Base-by-base conservation (phyloP, 1,140 invertebrate species). In the Branchinecta lindahli region DNA sequence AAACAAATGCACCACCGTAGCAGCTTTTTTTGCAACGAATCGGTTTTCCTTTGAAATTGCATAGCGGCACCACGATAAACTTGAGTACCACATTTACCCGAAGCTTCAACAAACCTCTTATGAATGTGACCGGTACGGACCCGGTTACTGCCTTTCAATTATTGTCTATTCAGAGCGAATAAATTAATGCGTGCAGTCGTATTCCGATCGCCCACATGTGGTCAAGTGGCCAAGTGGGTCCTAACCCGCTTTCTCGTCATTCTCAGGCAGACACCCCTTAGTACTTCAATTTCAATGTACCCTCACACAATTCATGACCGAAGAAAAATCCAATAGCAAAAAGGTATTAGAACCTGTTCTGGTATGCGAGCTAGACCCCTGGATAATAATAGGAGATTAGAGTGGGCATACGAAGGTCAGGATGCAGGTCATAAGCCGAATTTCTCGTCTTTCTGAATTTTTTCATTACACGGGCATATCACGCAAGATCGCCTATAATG, bases 261-360 rank as follows among this genome's bases (percentile, higher is more conserved):
- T 33, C 33, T 5, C 5, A 33, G 33, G 33, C 33, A 33, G 33
- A 33, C 52, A 61, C 12, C 12, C 52, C 12, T 61, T 12, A 61
- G 52, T 61, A 61, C 52, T 61, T 61, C 12, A 61, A 61, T 15
- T 61, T 61, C 52, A 61, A 61, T 61, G 52, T 61, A 61, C 52
- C 52, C 52, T 61, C 18, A 61, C 52, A 61, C 18, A 61, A 61
- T 61, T 61, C 12, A 61, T 20, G 18, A 61, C 18, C 12, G 18
- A 12, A 12, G 52, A 61, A 61, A 61, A 61, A 61, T 33, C 33
- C 33, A 33, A 33, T 33, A 33, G 33, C 33, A 33, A 33, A 33
- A 33, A 33, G 33, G 33, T 33, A 33, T 33, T 33, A 33, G 5
- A 33, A 33, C 33, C 33, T 33, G 33, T 33, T 33, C 33, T 33